Evolutionary conservation across 2,888 invertebrate genomes (phyloP), one percentile per base, ranked within the genome.

Genomic region (Flexamia atlantica): DNA sequence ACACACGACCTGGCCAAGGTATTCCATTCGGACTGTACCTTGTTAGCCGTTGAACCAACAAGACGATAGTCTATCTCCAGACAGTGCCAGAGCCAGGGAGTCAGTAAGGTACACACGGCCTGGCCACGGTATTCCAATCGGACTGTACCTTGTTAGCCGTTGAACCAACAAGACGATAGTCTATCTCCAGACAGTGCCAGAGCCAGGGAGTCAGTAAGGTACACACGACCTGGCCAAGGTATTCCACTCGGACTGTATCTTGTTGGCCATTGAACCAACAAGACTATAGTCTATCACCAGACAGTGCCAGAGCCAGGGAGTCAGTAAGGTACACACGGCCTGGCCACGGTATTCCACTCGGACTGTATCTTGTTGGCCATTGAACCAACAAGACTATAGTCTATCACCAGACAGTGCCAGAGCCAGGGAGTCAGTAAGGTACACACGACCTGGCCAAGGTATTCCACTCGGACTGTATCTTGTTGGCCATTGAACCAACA

Each of bases 51-150:
- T n/a, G n/a, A n/a, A n/a, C n/a, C n/a, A 30, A 28, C 64, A 64
- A 64, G 30, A 64, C 64, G 30, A 28, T 12, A 12, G 46, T 46
- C 46, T 17, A 17, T n/a, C n/a, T n/a, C n/a, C n/a, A n/a, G n/a
- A n/a, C n/a, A n/a, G n/a, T n/a, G 20, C 53, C 53, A 23, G 10
- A 30, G 28, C 30, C 30, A 64, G 28, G 30, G 64, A 28, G 30
- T 28, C 10, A 64, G 30, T 64, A 64, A 64, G 64, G 64, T 64
- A 64, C 64, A 64, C 64, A 64, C 64, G 30, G 3, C 64, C 30
- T 14, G 30, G 64, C 28, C 28, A 64, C n/a, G n/a, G n/a, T n/a
- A n/a, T n/a, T n/a, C n/a, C n/a, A n/a, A n/a, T n/a, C n/a, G n/a
- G n/a, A n/a, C n/a, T n/a, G n/a, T n/a, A n/a, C n/a, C n/a, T n/a